Evolutionary conservation across 2,113 vertebrate genomes (phyloP).

Genomic region (Mola mola): DNA sequence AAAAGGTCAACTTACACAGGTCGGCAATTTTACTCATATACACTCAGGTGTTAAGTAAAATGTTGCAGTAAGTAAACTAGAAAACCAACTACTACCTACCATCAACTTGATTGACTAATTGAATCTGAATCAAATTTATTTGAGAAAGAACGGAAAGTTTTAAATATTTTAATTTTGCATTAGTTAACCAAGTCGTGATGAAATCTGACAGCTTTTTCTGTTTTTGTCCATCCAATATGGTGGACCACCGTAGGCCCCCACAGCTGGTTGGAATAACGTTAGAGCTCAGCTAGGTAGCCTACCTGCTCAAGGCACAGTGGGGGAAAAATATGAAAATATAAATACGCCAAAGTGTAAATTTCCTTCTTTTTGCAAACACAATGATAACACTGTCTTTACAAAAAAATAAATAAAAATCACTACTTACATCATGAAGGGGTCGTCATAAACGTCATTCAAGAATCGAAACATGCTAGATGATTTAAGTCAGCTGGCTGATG

Average conservation of each 20-base stretch:
- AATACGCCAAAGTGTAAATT: not conserved
- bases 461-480: conserved; percentile 82
- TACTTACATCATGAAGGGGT: conserved; percentile 84
- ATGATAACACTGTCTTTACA: not conserved
- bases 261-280: conserved; percentile 63
- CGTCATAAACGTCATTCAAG: conserved; percentile 84
- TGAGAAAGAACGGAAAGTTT: not conserved
- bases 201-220: conserved; percentile 48
- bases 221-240: conserved; percentile 70
- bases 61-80: no score
- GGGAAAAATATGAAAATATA: not conserved
- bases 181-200: not conserved
- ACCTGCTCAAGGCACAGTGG: conserved; percentile 39
- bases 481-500: conserved; percentile 74
- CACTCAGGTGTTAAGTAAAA: no score
- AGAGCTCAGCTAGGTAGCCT: conserved; percentile 20
- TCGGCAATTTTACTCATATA: no score
- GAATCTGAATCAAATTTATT: not conserved
- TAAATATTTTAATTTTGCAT: not conserved
- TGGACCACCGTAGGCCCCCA: conserved; percentile 70
- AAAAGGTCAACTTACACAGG: no score
- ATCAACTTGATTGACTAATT: no score
- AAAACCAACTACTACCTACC: no score
- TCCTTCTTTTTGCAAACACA: not conserved
- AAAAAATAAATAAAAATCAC: not conserved